phyloP scores from a whole-genome alignment of 92 coral and sea anemone species.

The Palythoa caribaeorum region DNA sequence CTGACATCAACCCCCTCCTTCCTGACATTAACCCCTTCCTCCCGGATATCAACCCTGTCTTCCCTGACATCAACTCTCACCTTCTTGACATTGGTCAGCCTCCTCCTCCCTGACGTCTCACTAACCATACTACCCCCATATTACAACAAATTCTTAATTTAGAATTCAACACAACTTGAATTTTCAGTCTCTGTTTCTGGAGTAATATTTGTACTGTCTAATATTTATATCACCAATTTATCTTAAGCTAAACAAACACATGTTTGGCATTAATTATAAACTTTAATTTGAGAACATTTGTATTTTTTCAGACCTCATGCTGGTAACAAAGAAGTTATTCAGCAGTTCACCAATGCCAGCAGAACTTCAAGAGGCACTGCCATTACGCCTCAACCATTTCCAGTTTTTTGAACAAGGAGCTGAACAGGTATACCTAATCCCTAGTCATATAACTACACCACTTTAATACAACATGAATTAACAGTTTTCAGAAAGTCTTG shows the following conservation, averaged over 20 bases:
- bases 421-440: conserved; percentile 44
- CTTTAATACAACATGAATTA: background rate
- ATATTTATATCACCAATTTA: too few relatives aligned
- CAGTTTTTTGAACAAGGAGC: conserved; percentile 58
- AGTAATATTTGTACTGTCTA: too few relatives aligned
- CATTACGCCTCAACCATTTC: conserved; percentile 70
- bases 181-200: too few relatives aligned
- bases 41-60: background rate
- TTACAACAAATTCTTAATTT: too few relatives aligned
- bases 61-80: background rate
- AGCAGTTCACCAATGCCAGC: conserved; percentile 12
- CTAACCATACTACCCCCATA: too few relatives aligned
- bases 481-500: background rate
- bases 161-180: too few relatives aligned
- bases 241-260: background rate
- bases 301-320: conserved; percentile 60
- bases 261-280: background rate
- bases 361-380: conserved; percentile 51
- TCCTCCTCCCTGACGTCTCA: background rate
- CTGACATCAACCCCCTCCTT: background rate
- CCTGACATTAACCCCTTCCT: background rate
- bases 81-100: background rate
- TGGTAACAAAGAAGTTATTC: conserved; percentile 67
- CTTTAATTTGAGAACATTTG: background rate
- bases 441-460: too few relatives aligned